These are phyloP conservation scores for Gambusia yucatana DNA, from an alignment of 2,797 vertebrate species.

Conservation along the genomic window DNA sequence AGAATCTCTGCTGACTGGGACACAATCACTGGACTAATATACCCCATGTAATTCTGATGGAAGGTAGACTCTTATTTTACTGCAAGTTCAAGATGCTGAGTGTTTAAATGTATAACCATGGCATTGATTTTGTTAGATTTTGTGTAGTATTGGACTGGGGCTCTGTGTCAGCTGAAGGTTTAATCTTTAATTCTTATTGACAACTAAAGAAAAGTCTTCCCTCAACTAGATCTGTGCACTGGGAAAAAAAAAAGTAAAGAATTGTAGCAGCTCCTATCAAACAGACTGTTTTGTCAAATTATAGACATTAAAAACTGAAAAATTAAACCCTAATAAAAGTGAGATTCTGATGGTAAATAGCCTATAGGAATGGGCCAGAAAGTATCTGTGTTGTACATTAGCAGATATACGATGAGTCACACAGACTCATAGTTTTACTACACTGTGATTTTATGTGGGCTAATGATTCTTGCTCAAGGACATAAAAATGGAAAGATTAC, in stretches of 20 bases:
- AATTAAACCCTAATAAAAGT: neutral
- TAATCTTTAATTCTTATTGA: neutral
- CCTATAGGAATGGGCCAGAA: neutral
- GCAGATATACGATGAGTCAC: neutral
- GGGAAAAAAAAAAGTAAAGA: neutral
- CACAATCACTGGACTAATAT: neutral
- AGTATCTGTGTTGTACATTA: neutral
- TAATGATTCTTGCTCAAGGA: constrained; percentile 8
- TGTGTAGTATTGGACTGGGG: neutral
- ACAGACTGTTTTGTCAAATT: neutral
- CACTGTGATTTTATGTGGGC: constrained; percentile 3
- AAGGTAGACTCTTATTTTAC: neutral
- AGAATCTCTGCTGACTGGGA: neutral
- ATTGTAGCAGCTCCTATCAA: neutral
- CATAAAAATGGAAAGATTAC: constrained; percentile 1
- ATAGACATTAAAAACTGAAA: neutral
- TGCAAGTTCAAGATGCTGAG: neutral
- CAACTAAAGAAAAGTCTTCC: neutral
- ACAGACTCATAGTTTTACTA: neutral
- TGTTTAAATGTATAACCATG: neutral
- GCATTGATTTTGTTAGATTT: neutral
- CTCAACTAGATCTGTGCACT: neutral
- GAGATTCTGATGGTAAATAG: neutral
- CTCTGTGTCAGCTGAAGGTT: neutral
- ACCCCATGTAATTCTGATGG: neutral